Percentiles rank a stretch among this genome's conserved stretches.
Evolutionary conservation across 2,113 vertebrate species (phyloP).

Genomic region (Elephas maximus): DNA sequence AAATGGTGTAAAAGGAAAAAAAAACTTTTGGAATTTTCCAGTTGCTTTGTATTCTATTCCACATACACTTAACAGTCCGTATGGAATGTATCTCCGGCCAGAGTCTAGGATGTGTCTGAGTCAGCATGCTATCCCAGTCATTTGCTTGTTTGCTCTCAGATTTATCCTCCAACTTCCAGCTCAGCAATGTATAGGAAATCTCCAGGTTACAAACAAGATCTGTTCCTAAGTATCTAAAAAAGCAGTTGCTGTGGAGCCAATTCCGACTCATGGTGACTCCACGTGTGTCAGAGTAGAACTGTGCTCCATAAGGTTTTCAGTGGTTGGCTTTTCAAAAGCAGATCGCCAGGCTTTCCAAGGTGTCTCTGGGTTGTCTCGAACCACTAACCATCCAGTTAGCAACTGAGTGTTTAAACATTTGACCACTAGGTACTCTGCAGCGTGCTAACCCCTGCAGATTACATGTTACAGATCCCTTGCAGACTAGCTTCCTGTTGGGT

Average conservation of each 20-base stretch:
- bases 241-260: not conserved
- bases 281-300: not conserved
- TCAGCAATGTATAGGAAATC: not conserved
- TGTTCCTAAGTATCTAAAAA: not conserved
- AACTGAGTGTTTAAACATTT: not conserved
- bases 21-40: constrained; percentile 6
- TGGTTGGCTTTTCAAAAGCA: not conserved
- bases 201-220: too few relatives aligned
- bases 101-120: not conserved
- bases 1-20: not conserved
- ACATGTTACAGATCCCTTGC: not conserved
- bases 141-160: not conserved
- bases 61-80: not conserved
- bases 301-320: not conserved
- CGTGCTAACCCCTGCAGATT: not conserved
- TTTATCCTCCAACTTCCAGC: not conserved
- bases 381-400: not conserved
- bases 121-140: not conserved
- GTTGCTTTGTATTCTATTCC: not conserved
- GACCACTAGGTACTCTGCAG: not conserved
- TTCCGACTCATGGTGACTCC: not conserved
- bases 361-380: not conserved
- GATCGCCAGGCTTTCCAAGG: not conserved
- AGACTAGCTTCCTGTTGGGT: not conserved
- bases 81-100: not conserved